Evolutionary conservation across 2,888 invertebrate species (phyloP).

Genomic region (Anarsia innoxiella): DNA sequence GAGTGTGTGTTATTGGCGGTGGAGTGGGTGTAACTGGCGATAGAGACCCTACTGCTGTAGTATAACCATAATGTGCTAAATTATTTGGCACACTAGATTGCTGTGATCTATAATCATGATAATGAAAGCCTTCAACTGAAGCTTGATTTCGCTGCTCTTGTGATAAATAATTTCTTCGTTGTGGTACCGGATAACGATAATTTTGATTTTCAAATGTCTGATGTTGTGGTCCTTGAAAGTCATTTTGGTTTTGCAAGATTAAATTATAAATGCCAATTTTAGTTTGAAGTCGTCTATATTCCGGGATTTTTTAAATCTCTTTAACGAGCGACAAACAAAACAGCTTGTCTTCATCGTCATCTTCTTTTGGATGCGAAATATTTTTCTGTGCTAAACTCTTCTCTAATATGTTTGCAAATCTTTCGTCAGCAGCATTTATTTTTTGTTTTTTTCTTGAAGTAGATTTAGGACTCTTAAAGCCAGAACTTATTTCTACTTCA

Average conservation of each 20-base stretch:
- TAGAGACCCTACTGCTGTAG: constrained; percentile 3
- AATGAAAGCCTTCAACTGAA: constrained; percentile 1
- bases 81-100: constrained; percentile 3
- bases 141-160: constrained; percentile 4
- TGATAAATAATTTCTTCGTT: constrained; percentile 6
- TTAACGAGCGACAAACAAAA: too few relatives aligned
- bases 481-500: too few relatives aligned
- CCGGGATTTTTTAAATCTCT: constrained; percentile 1
- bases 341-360: too few relatives aligned
- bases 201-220: constrained; percentile 6
- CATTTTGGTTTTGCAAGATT: constrained; percentile 6
- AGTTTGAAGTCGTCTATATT: neutral
- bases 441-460: too few relatives aligned
- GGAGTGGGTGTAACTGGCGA: too few relatives aligned
- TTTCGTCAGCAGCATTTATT: too few relatives aligned
- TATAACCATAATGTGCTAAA: constrained; percentile 3
- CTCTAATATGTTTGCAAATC: too few relatives aligned
- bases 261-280: too few relatives aligned
- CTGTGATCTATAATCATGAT: neutral
- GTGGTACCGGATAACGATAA: constrained; percentile 6
- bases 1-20: constrained; percentile 3
- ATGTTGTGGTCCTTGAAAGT: constrained; percentile 5
- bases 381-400: too few relatives aligned
- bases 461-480: too few relatives aligned
- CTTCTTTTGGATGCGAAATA: too few relatives aligned